Conservation (phyloP, 2,797 vertebrate genomes). For the Muraenolepis orangiensis region DNA sequence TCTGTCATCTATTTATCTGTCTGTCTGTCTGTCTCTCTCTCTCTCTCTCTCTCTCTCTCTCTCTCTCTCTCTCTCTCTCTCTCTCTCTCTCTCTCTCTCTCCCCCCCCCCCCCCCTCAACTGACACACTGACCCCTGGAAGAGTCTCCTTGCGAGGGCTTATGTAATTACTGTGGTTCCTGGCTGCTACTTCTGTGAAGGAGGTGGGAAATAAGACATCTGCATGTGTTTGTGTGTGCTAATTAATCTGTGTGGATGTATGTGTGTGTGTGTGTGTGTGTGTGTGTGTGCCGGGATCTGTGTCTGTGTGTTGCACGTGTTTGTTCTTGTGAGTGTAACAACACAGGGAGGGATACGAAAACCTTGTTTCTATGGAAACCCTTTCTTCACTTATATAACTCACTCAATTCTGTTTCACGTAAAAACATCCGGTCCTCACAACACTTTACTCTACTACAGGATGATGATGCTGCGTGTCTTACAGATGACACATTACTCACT, state of each 20-base stretch:
- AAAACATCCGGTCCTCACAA: neutral
- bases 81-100: neutral
- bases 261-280: slow-evolving; percentile 28
- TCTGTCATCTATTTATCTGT: neutral
- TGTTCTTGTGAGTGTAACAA: neutral
- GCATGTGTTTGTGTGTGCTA: neutral
- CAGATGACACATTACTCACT: too few relatives aligned
- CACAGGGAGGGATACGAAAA: neutral
- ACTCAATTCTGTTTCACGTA: neutral
- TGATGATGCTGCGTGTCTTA: too few relatives aligned
- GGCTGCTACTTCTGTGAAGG: slow-evolving; percentile 46
- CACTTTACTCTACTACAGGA: too few relatives aligned
- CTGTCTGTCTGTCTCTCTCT: neutral
- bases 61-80: neutral
- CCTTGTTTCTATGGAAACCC: neutral
- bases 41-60: too few relatives aligned
- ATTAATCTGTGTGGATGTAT: slow-evolving; percentile 39
- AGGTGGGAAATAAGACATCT: slow-evolving; percentile 48
- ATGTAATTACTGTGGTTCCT: slow-evolving; percentile 51
- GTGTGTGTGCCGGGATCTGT: slow-evolving; percentile 7
- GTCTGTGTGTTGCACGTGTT: too few relatives aligned
- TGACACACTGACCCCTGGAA: slow-evolving; percentile 62
- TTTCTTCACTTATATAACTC: neutral
- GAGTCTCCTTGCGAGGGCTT: slow-evolving; percentile 42
- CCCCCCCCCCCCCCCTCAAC: neutral